phyloP scores from a whole-genome alignment of 2,797 vertebrate species.

The Lagodon rhomboides region DNA sequence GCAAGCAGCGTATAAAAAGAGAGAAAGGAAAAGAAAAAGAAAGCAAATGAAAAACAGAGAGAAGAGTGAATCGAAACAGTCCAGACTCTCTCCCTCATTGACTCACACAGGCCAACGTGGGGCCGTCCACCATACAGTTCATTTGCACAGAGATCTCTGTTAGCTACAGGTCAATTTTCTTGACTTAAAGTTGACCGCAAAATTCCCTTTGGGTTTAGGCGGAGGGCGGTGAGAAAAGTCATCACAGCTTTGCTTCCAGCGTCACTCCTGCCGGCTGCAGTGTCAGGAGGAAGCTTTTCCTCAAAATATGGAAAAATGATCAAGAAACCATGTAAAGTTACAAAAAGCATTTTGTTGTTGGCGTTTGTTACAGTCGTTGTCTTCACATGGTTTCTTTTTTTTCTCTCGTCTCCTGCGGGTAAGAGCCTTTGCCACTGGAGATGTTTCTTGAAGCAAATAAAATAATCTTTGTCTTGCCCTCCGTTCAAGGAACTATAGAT shows the following conservation, averaged over 20 bases:
- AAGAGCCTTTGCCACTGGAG: conserved; percentile 50
- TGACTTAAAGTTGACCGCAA: conserved; percentile 57
- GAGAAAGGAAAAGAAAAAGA: not conserved
- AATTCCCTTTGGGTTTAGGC: conserved; percentile 74
- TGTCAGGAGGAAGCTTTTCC: conserved; percentile 68
- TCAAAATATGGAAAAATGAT: conserved; percentile 60
- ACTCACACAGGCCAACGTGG: conserved; percentile 26
- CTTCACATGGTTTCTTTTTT: conserved; percentile 67
- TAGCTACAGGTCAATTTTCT: conserved; percentile 72
- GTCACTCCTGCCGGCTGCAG: conserved; percentile 55
- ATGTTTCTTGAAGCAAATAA: conserved; percentile 72
- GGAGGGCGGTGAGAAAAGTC: conserved; percentile 66
- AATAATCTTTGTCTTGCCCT: conserved; percentile 76
- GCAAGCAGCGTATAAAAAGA: conserved; percentile 58
- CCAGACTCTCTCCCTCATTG: conserved; percentile 50
- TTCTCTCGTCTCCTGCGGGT: conserved; percentile 48
- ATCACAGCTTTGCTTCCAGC: conserved; percentile 71
- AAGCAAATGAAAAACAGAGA: conserved; percentile 51
- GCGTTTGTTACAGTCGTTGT: conserved; percentile 56
- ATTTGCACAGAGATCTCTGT: conserved; percentile 59
- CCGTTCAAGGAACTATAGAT: conserved; percentile 68
- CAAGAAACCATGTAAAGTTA: conserved; percentile 75
- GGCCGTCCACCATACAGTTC: conserved; percentile 41
- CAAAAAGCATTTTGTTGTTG: conserved; percentile 62
- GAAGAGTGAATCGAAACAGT: conserved; percentile 48